phyloP scores from a whole-genome alignment of 2,888 invertebrate species.

The Apamea crenata region DNA sequence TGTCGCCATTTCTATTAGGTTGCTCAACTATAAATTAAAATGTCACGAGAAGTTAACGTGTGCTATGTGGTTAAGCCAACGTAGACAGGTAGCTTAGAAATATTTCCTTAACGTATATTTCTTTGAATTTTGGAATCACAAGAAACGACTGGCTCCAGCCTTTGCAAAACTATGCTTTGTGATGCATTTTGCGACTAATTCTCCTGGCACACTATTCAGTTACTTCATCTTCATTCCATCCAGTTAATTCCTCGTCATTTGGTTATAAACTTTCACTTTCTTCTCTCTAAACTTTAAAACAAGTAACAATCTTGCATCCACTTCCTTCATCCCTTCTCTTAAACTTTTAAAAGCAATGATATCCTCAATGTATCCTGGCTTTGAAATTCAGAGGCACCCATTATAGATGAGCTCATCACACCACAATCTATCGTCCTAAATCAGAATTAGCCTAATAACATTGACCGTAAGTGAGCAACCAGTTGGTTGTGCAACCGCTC shows the following conservation, averaged over 20 bases:
- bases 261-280: neutral
- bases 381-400: neutral
- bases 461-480: conserved; percentile 72
- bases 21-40: conserved; percentile 40
- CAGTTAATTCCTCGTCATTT: neutral
- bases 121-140: neutral
- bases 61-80: neutral
- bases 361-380: neutral
- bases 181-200: neutral
- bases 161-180: neutral
- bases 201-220: too few species aligned
- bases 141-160: neutral
- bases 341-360: neutral
- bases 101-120: neutral
- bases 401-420: neutral
- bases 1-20: conserved; percentile 41
- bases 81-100: neutral
- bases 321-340: neutral
- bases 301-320: neutral
- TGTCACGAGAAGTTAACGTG: neutral
- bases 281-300: neutral
- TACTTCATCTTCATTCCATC: neutral
- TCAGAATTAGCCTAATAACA: conserved; percentile 74
- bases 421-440: conserved; percentile 57
- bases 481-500: conserved; percentile 63